Percentiles rank a stretch among this genome's conserved stretches.
phyloP scores from a whole-genome alignment of 2,113 vertebrate genomes.

The Ramphastos sulfuratus region DNA sequence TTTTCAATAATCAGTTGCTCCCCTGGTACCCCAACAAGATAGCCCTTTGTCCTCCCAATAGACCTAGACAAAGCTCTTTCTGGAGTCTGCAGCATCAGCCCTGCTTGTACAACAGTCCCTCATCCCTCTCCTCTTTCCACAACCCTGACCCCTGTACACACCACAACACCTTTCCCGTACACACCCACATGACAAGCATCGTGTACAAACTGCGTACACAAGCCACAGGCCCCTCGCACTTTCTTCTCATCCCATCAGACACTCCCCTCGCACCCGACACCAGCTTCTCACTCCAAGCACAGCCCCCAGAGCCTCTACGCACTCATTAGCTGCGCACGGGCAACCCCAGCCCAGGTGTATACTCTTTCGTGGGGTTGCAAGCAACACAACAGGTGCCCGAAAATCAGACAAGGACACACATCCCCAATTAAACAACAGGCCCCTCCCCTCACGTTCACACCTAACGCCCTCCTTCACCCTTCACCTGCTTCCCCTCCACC shows the following conservation, averaged over 20 bases:
- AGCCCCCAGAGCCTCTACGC: neutral
- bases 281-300: neutral
- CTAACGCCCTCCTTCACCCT: neutral
- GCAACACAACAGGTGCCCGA: too few species aligned
- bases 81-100: neutral
- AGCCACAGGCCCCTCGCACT: too few species aligned
- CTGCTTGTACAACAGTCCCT: neutral
- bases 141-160: too few species aligned
- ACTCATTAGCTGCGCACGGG: too few species aligned
- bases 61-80: neutral
- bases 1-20: neutral
- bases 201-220: neutral
- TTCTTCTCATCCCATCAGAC: neutral
- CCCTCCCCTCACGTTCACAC: neutral
- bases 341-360: neutral
- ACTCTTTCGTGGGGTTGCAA: neutral
- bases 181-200: too few species aligned
- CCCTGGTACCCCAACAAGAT: too few species aligned
- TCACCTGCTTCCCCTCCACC: neutral
- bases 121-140: fast-evolving
- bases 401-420: neutral
- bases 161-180: fast-evolving
- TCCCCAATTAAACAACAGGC: neutral
- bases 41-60: neutral
- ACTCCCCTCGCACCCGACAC: neutral